Base-by-base conservation (phyloP, 2,888 invertebrate species). In the Isoperla grammatica region DNA sequence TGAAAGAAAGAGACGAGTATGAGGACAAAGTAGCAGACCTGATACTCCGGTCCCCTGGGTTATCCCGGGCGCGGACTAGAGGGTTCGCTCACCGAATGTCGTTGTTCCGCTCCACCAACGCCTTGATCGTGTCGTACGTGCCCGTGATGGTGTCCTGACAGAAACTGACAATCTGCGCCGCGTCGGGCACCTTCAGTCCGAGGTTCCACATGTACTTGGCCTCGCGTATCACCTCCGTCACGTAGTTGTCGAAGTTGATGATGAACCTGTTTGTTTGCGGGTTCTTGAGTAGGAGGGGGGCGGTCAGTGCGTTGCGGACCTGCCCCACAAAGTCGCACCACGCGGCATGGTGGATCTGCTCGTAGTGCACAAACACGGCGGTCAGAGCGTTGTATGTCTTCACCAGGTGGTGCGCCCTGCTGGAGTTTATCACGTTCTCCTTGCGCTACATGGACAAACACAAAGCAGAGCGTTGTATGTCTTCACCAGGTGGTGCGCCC, bases 191-290 rank as follows among this genome's bases (percentile, higher is more conserved):
- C 67, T 79, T 84, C 50, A 91, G 74, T 39, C 82, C 81, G 61
- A 91, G 76, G 72, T 88, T 88, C 74, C 85, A 83, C 82, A 92
- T 88, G 68, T 87, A 86, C 70, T 91, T 89, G 0, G 89, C 82
- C 76, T 93, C 93, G 63, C 85, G 78, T 45, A 90, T 87, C 20
- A 55, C 49, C 73, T 88, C 87, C 1, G 76, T 74, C 55, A 89
- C 83, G 56, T 82, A 86, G 1, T 82, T 78, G 72, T 90, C 87
- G 67, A 91, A 88, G 63, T 86, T 48, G 35, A 55, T 20, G 13
- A 23, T 9, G 15, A 37, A 35, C 68, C 83, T 77, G 67, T 81
- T 82, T 0, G 85, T 86, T 37, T 74, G 74, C 2, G 85, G 84
- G 70, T 87, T 82, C 43, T 83, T 81, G 19, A 86, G 79, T 43